These are phyloP conservation scores for Drosophila falleni DNA, from an alignment of 2,888 invertebrate species.

Conservation along the genomic window DNA sequence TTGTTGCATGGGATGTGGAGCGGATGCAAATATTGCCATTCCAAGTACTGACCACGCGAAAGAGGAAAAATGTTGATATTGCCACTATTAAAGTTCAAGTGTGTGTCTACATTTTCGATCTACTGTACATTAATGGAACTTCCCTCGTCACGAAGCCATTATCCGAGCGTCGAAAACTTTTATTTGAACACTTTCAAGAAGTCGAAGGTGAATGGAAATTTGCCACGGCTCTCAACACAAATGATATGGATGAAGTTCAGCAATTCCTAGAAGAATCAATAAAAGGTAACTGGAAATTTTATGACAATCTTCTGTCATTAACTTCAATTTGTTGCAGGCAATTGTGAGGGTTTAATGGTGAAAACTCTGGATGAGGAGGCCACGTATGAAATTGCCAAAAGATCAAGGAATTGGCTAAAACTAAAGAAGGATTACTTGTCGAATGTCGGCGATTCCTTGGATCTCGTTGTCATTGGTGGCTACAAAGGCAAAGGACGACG, in stretches of 20 bases:
- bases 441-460: conserved; percentile 97
- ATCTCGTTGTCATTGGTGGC: conserved; percentile 97
- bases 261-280: conserved; percentile 97
- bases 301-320: too few relatives aligned
- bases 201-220: conserved; percentile 94
- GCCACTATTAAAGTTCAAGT: conserved; percentile 90
- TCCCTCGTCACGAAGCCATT: conserved; percentile 93
- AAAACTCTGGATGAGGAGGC: conserved; percentile 95
- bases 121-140: conserved; percentile 95
- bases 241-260: conserved; percentile 95
- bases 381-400: conserved; percentile 98
- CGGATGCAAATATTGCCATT: conserved; percentile 97
- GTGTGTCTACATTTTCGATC: conserved; percentile 98
- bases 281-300: conserved; percentile 88
- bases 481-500: conserved; percentile 97
- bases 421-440: conserved; percentile 99
- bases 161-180: conserved; percentile 89
- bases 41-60: conserved; percentile 97
- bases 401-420: conserved; percentile 97
- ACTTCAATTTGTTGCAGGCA: conserved; percentile 86
- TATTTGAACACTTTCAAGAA: conserved; percentile 90
- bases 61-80: conserved; percentile 91
- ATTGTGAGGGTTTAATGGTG: conserved; percentile 99
- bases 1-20: conserved; percentile 97
- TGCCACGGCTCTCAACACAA: conserved; percentile 93